phyloP scores from a whole-genome alignment of 2,888 invertebrate genomes.

The Exephanes ischioxanthus region DNA sequence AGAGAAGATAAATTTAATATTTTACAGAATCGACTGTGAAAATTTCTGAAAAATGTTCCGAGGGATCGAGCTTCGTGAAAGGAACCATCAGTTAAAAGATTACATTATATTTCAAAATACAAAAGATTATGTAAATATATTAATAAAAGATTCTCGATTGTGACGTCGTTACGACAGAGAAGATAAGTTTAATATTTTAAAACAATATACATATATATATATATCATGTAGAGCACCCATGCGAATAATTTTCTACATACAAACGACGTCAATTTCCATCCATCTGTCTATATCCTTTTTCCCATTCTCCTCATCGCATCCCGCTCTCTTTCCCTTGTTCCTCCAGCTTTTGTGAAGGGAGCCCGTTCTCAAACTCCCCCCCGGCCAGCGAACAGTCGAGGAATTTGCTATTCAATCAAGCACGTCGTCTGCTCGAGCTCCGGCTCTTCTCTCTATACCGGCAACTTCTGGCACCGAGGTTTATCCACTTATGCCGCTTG shows the following conservation, averaged over 20 bases:
- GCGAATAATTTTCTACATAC: background rate
- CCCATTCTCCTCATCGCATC: background rate
- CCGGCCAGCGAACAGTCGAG: conserved; percentile 48
- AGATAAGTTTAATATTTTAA: background rate
- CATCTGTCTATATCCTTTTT: background rate
- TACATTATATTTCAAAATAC: too few relatives aligned
- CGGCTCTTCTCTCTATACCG: conserved; percentile 18
- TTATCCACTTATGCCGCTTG: conserved; percentile 70
- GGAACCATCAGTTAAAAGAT: too few relatives aligned
- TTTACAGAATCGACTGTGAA: background rate
- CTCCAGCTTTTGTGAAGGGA: background rate
- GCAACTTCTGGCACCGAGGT: conserved; percentile 64
- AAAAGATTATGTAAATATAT: too few relatives aligned
- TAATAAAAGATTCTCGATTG: too few relatives aligned
- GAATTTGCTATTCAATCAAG: conserved; percentile 67
- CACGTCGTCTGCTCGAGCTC: conserved; percentile 41
- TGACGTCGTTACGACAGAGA: background rate
- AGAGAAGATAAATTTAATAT: background rate
- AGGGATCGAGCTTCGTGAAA: too few relatives aligned
- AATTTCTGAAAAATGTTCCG: background rate
- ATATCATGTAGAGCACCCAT: background rate
- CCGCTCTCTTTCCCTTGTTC: background rate
- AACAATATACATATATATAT: background rate
- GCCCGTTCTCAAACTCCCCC: conserved; percentile 21
- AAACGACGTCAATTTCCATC: background rate